Evolutionary conservation across 2,888 invertebrate species (phyloP).

Genomic region (Drosophila greeni): DNA sequence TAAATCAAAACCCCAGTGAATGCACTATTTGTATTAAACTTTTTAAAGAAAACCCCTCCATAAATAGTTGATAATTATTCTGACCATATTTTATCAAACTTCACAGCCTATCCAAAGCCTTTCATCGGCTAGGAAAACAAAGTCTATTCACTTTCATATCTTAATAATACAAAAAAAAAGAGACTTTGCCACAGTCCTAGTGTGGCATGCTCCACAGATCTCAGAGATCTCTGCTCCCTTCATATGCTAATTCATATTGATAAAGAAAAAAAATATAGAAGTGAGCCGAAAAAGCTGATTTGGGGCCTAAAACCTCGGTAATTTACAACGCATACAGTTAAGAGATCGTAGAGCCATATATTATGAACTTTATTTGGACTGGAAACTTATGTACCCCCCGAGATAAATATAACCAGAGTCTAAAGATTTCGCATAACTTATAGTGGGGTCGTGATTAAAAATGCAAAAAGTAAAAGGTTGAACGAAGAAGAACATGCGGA

Average conservation of each 20-base stretch:
- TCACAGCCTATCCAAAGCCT: slow-evolving; percentile 19
- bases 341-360: slow-evolving; percentile 53
- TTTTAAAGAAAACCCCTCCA: background rate
- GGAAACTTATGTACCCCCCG: slow-evolving; percentile 43
- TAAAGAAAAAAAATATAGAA: slow-evolving; percentile 51
- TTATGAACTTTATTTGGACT: slow-evolving; percentile 63
- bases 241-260: slow-evolving; percentile 62
- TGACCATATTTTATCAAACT: slow-evolving; percentile 8
- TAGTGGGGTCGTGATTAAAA: slow-evolving; percentile 43
- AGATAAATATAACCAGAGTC: slow-evolving; percentile 22
- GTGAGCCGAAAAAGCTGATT: slow-evolving; percentile 26
- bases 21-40: background rate
- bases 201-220: slow-evolving; percentile 66
- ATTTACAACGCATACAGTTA: slow-evolving; percentile 69
- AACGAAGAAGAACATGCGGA: slow-evolving; percentile 10
- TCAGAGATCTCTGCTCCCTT: slow-evolving; percentile 43
- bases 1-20: background rate
- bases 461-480: slow-evolving; percentile 54
- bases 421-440: slow-evolving; percentile 65
- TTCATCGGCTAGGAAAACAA: slow-evolving; percentile 12
- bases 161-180: background rate
- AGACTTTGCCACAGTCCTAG: slow-evolving; percentile 40
- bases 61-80: slow-evolving; percentile 1
- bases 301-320: slow-evolving; percentile 49
- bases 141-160: slow-evolving; percentile 5